Percentiles rank a stretch among this genome's conserved stretches.
phyloP scores from a whole-genome alignment of 2,888 invertebrate species.

The Amblyjoppa proteus region DNA sequence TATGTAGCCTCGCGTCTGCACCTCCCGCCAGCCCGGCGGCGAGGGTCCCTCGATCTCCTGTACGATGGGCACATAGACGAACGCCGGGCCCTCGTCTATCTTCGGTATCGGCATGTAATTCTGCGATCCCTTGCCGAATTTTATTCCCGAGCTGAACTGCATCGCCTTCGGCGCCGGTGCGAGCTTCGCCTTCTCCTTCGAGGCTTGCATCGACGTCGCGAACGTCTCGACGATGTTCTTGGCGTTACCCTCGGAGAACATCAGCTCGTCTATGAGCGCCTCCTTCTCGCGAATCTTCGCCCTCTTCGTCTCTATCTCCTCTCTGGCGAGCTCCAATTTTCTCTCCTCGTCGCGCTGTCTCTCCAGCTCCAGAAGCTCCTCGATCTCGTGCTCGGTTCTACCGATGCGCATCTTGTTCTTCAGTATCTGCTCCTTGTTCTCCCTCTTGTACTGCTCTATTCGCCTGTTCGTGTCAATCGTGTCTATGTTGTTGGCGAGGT shows the following conservation, averaged over 20 bases:
- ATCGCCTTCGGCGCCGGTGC: constrained; percentile 87
- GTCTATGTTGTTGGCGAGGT: constrained; percentile 95
- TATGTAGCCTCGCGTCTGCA: constrained; percentile 90
- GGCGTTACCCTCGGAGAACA: constrained; percentile 96
- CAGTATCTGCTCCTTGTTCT: constrained; percentile 94
- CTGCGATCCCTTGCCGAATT: constrained; percentile 89
- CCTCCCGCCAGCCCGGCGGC: constrained; percentile 88
- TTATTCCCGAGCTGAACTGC: constrained; percentile 95
- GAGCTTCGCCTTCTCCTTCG: constrained; percentile 87
- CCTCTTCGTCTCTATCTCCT: constrained; percentile 89
- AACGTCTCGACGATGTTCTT: constrained; percentile 94
- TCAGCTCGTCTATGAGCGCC: constrained; percentile 97
- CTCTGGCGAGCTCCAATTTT: constrained; percentile 89
- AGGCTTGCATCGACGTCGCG: constrained; percentile 89
- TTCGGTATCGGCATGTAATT: constrained; percentile 90
- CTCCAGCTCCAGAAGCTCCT: constrained; percentile 93
- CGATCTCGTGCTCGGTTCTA: constrained; percentile 94
- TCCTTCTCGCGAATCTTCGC: constrained; percentile 95
- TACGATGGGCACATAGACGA: constrained; percentile 87
- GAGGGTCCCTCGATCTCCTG: constrained; percentile 89
- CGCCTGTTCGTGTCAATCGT: constrained; percentile 94
- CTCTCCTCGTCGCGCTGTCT: constrained; percentile 91
- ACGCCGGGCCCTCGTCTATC: constrained; percentile 92
- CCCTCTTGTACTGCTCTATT: constrained; percentile 96
- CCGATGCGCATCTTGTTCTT: constrained; percentile 92